These are phyloP conservation scores for Trichosurus vulpecula DNA, from an alignment of 2,797 vertebrate genomes.

Conservation along the genomic window DNA sequence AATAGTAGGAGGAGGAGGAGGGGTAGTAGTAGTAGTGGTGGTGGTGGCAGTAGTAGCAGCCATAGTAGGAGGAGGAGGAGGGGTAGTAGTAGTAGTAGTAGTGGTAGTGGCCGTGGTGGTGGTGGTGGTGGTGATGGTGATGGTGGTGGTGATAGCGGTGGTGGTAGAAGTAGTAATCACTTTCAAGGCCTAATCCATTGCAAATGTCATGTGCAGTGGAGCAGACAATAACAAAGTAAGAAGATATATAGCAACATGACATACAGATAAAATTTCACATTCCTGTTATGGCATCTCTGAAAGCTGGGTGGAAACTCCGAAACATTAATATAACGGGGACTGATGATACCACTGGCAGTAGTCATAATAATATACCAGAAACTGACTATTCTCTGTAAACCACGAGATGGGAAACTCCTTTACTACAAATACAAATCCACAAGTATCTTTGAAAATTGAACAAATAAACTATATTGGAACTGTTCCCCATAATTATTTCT, in stretches of 20 bases:
- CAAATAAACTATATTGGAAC: background rate
- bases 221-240: background rate
- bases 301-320: background rate
- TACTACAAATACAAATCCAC: background rate
- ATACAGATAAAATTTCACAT: background rate
- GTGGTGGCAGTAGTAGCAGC: too few relatives aligned
- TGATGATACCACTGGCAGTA: background rate
- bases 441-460: background rate
- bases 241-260: background rate
- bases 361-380: background rate
- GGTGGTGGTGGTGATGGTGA: too few relatives aligned
- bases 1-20: too few relatives aligned
- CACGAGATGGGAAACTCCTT: background rate
- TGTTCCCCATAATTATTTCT: background rate
- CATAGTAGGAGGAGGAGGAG: too few relatives aligned
- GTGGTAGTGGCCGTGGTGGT: too few relatives aligned
- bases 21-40: too few relatives aligned
- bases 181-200: background rate
- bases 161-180: background rate
- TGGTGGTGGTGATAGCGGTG: background rate
- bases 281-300: background rate
- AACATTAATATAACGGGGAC: background rate
- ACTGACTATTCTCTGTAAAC: background rate
- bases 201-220: too few relatives aligned
- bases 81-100: too few relatives aligned